Base-by-base conservation (phyloP, 2,888 invertebrate genomes). In the Tethea ocularis region DNA sequence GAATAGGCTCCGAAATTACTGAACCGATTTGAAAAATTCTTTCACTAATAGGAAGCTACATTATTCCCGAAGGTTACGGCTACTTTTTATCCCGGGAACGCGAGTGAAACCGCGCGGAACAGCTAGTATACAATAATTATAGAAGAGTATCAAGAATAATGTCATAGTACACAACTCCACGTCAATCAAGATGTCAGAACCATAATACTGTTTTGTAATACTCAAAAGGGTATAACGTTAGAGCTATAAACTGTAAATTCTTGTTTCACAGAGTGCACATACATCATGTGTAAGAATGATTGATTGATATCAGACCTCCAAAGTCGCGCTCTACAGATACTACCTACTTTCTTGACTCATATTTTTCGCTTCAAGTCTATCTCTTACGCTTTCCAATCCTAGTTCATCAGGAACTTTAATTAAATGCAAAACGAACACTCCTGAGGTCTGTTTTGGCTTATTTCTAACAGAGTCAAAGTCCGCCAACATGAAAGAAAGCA, bases 391-490 rank as follows among this genome's bases (percentile, higher is more conserved):
- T n/a, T 17, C n/a, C 33, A 33, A 53, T 22, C 15, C 52, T 5
- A 10, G 17, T 29, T 54, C 26, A 54, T 33, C 53, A 13, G 29
- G 22, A 22, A 22, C 54, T 54, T 54, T 54, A 54, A 54, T 54
- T 54, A 54, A 54, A 54, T 2, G 20, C 22, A 20, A 36, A 54
- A 54, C 36, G 22, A 54, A 54, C 54, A 13, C 54, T 36, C 33
- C 1, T 10, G 8, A 33, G 11, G 20, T 29, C 11, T 20, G 33
- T 15, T 54, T 54, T 54, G 36, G 36, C 22, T 54, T 22, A 29
- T 29, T 29, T 29, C n/a, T n/a, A 38, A 38, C 38, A 6, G 38
- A 38, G 1, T n/a, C 38, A 15, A 13, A 36, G 38, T 38, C 33
- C 13, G 33, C 13, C 2, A 33, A 33, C 13, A 1, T 33, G 3